These are phyloP conservation scores for Anthophora plumipes DNA, from an alignment of 2,888 invertebrate genomes.

Conservation along the genomic window DNA sequence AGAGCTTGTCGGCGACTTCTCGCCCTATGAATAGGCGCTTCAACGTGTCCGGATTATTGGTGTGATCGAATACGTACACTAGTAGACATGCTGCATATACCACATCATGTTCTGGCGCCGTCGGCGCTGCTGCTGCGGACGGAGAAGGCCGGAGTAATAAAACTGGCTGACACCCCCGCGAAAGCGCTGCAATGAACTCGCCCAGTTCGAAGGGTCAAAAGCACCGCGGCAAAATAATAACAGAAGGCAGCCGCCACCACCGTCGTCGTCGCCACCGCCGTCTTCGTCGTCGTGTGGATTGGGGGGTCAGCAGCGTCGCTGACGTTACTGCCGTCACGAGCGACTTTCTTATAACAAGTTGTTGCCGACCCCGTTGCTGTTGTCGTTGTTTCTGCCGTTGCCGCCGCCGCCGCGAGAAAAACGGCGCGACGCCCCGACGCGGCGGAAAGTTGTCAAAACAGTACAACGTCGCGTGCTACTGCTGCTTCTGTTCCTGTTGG, in stretches of 20 bases:
- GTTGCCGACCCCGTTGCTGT: slow-evolving; percentile 40
- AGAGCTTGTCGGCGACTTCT: slow-evolving; percentile 54
- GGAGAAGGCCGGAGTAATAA: slow-evolving; percentile 65
- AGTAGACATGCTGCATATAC: slow-evolving; percentile 55
- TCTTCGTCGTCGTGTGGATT: slow-evolving; percentile 55
- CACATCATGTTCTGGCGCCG: slow-evolving; percentile 66
- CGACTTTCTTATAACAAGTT: slow-evolving; percentile 37
- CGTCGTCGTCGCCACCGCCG: slow-evolving; percentile 58
- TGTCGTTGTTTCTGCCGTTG: slow-evolving; percentile 48
- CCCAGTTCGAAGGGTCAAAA: slow-evolving; percentile 82
- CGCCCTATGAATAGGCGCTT: slow-evolving; percentile 58
- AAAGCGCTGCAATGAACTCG: slow-evolving; percentile 82
- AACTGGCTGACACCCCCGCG: slow-evolving; percentile 79
- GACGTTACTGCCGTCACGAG: slow-evolving; percentile 41
- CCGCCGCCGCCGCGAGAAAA: slow-evolving; percentile 67
- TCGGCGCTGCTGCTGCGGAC: slow-evolving; percentile 69
- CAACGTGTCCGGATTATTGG: slow-evolving; percentile 45
- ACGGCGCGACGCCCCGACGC: slow-evolving; percentile 66
- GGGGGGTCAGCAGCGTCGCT: slow-evolving; percentile 50
- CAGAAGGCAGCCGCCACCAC: slow-evolving; percentile 75
- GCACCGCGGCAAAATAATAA: slow-evolving; percentile 83
- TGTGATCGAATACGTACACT: slow-evolving; percentile 51
- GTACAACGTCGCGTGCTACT: slow-evolving; percentile 57
- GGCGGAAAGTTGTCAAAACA: slow-evolving; percentile 58
- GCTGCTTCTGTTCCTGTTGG: slow-evolving; percentile 18